A percentile compares a stretch with the other conserved stretches of the same genome.
These are phyloP conservation scores for Drosophila cardini DNA, from an alignment of 1,140 invertebrate genomes.

Conservation along the genomic window DNA sequence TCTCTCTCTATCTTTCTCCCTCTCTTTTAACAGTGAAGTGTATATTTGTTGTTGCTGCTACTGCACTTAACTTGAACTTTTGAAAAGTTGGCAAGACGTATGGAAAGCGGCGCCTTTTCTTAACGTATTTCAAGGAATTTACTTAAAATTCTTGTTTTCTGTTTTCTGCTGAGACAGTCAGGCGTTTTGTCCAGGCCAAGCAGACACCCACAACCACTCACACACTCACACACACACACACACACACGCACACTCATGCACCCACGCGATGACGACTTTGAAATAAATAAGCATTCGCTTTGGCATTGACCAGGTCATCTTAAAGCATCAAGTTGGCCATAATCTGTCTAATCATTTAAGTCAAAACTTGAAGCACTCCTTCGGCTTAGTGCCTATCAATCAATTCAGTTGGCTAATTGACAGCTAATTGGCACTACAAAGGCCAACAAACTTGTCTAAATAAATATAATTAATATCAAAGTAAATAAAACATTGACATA, in stretches of 20 bases:
- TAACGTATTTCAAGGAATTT: conserved; percentile 69
- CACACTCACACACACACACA: conserved; percentile 27
- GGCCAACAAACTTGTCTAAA: neutral
- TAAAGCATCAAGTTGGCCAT: conserved; percentile 56
- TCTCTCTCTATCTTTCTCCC: conserved; percentile 13
- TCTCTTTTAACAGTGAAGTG: no score
- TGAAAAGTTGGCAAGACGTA: conserved; percentile 63
- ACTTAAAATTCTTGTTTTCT: conserved; percentile 45
- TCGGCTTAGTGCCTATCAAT: conserved; percentile 56
- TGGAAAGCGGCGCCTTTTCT: conserved; percentile 10
- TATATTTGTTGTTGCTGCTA: conserved; percentile 44
- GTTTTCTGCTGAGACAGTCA: conserved; percentile 54
- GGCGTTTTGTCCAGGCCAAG: conserved; percentile 61
- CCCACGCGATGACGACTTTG: conserved; percentile 63
- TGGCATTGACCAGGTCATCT: conserved; percentile 66
- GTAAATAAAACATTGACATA: neutral
- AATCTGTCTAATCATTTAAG: conserved; percentile 38
- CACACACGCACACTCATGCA: conserved; percentile 42
- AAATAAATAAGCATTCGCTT: conserved; percentile 69
- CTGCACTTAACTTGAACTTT: conserved; percentile 74
- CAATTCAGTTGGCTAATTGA: conserved; percentile 33
- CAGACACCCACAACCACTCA: conserved; percentile 22
- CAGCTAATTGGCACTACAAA: conserved; percentile 24
- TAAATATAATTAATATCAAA: conserved; percentile 11
- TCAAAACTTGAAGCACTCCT: conserved; percentile 13